Percentiles rank a stretch among this genome's conserved stretches.
These are phyloP conservation scores for Danio jaintianensis DNA, from an alignment of 2,797 vertebrate species.

Conservation along the genomic window DNA sequence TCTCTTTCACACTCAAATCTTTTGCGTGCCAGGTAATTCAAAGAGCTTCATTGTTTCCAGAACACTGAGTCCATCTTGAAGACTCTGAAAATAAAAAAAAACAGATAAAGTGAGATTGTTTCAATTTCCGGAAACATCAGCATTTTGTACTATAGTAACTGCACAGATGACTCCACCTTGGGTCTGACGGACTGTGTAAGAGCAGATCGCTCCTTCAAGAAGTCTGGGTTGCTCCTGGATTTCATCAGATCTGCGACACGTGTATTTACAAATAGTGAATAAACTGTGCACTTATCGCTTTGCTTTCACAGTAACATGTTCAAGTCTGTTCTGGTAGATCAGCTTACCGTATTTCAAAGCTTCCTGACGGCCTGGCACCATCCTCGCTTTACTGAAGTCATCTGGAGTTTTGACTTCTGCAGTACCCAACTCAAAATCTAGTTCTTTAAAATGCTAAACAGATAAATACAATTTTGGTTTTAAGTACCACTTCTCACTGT, in stretches of 20 bases:
- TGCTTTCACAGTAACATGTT: neutral
- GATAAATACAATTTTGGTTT: too few species aligned
- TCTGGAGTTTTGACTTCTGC: constrained; percentile 36
- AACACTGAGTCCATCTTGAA: constrained; percentile 73
- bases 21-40: constrained; percentile 64
- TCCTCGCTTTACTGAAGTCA: neutral
- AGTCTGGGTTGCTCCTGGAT: constrained; percentile 84
- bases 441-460: constrained; percentile 83
- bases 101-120: neutral
- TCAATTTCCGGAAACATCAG: neutral
- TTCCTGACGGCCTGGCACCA: constrained; percentile 68
- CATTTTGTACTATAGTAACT: neutral
- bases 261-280: constrained; percentile 16
- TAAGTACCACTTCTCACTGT: too few species aligned
- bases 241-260: constrained; percentile 72
- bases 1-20: constrained; percentile 32
- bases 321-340: neutral
- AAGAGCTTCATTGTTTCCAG: constrained; percentile 77
- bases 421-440: constrained; percentile 81
- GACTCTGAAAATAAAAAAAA: constrained; percentile 68
- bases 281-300: neutral
- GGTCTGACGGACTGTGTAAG: constrained; percentile 80
- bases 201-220: constrained; percentile 83
- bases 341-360: constrained; percentile 77
- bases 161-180: constrained; percentile 74